phyloP scores from a whole-genome alignment of 2,797 vertebrate species.

The Pipistrellus pygmaeus region DNA sequence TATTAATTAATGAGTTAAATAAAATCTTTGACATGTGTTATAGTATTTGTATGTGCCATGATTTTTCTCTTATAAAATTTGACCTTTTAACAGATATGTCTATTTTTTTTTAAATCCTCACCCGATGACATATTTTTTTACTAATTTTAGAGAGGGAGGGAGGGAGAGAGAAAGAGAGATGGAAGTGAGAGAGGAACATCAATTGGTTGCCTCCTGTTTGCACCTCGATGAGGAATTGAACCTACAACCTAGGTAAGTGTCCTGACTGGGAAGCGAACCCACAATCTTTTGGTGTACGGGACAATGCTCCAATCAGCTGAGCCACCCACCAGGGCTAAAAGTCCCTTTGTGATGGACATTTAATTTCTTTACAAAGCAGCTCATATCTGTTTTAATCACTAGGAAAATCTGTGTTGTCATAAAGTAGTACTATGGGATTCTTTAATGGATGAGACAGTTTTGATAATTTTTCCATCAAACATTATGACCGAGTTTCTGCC shows the following conservation, averaged over 20 bases:
- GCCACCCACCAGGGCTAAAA: background rate
- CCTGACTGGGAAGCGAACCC: background rate
- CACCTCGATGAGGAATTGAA: background rate
- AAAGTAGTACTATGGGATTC: background rate
- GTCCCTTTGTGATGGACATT: background rate
- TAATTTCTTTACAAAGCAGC: background rate
- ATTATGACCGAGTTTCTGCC: background rate
- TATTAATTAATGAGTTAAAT: constrained; percentile 36
- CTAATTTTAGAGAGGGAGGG: too few species aligned
- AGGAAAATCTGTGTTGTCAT: background rate
- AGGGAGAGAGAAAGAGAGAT: too few species aligned
- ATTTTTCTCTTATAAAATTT: background rate
- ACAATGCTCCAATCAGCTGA: background rate
- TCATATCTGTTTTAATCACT: background rate
- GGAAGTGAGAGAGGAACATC: too few species aligned
- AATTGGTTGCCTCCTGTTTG: too few species aligned
- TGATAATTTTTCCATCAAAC: background rate
- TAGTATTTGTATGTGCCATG: background rate
- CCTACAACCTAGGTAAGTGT: background rate
- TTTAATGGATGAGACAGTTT: background rate
- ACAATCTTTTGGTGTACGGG: background rate
- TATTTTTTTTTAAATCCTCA: background rate
- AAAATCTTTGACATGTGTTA: constrained; percentile 14
- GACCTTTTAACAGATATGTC: background rate
- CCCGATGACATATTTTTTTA: background rate